Conservation (phyloP, 2,797 vertebrate species). For the Dryobates pubescens region DNA sequence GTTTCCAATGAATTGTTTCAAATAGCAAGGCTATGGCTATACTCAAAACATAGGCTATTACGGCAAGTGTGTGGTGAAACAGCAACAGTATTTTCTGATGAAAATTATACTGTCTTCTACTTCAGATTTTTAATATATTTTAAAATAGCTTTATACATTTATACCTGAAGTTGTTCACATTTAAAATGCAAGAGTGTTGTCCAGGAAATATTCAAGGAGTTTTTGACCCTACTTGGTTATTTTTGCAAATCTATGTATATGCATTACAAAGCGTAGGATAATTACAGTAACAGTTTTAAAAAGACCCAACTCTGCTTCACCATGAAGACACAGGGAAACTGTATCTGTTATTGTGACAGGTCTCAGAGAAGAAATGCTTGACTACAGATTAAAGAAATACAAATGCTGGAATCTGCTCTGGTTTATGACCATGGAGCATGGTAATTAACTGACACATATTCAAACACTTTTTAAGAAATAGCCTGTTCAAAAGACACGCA, state of each 20-base stretch:
- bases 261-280: neutral
- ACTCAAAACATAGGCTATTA: neutral
- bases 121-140: neutral
- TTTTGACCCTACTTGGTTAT: neutral
- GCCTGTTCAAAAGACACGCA: neutral
- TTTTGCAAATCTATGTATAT: neutral
- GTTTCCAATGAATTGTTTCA: slow-evolving; percentile 9
- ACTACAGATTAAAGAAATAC: slow-evolving; percentile 54
- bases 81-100: neutral
- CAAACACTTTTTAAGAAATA: slow-evolving; percentile 41
- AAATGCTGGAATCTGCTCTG: neutral
- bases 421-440: slow-evolving; percentile 29
- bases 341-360: slow-evolving; percentile 47
- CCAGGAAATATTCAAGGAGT: neutral
- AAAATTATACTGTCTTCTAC: neutral
- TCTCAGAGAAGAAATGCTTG: slow-evolving; percentile 10
- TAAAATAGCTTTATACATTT: neutral
- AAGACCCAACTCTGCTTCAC: neutral
- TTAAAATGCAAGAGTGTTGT: neutral
- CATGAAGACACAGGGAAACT: neutral
- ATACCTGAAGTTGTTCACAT: neutral
- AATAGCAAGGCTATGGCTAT: neutral
- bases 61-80: neutral
- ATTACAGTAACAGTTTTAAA: neutral
- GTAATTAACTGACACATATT: slow-evolving; percentile 55